These are phyloP conservation scores for Sorex fumeus DNA, from an alignment of 2,113 vertebrate species.

Conservation along the genomic window DNA sequence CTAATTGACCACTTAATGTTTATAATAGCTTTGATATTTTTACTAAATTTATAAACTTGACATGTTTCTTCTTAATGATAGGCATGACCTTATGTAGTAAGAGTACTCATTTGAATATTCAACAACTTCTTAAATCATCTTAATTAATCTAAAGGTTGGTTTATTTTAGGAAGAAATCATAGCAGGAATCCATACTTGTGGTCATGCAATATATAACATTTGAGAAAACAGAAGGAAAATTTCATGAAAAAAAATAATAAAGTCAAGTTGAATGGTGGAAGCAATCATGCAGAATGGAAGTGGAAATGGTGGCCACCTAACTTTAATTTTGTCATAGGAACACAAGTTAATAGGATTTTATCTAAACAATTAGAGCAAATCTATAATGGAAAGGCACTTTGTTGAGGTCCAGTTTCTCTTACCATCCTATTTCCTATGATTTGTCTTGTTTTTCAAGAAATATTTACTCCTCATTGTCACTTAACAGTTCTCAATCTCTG, in stretches of 20 bases:
- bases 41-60: constrained; percentile 64
- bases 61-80: constrained; percentile 64
- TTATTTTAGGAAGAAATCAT: constrained; percentile 53
- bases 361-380: not conserved
- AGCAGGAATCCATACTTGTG: not conserved
- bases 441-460: not conserved
- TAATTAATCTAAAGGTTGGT: constrained; percentile 58
- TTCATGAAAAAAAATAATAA: not conserved
- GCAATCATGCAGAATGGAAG: not conserved
- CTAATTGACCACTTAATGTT: constrained; percentile 22
- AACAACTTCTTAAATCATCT: constrained; percentile 56
- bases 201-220: not conserved
- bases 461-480: not conserved
- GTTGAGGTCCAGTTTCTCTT: not conserved
- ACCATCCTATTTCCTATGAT: not conserved
- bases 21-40: constrained; percentile 73
- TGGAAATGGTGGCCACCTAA: not conserved
- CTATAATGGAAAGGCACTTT: not conserved
- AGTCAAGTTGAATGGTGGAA: not conserved
- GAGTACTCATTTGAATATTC: constrained; percentile 71
- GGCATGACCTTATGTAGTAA: constrained; percentile 70
- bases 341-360: not conserved
- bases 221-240: not conserved
- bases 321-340: not conserved
- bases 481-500: not conserved